Conservation (phyloP, 2,888 invertebrate genomes). For the Ichneumoninae sp. region DNA sequence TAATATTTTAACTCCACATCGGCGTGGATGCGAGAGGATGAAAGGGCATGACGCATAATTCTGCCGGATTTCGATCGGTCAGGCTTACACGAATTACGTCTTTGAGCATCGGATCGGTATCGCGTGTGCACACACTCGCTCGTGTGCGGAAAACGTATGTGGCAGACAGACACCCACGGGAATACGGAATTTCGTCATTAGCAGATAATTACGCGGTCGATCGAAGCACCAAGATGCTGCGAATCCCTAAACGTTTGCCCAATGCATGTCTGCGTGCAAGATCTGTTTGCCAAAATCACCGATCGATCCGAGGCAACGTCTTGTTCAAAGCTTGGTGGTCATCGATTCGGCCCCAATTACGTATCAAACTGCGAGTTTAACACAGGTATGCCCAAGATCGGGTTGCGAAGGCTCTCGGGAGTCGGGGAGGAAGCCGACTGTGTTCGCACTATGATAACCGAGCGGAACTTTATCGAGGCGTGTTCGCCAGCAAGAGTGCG, state of each 20-base stretch:
- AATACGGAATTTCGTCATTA: constrained; percentile 1
- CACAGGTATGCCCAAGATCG: not conserved
- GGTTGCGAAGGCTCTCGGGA: not conserved
- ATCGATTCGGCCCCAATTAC: not conserved
- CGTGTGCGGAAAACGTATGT: not conserved
- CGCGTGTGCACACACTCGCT: not conserved
- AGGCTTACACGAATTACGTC: not conserved
- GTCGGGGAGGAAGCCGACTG: not conserved
- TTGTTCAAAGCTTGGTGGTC: not conserved
- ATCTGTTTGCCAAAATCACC: constrained; percentile 8
- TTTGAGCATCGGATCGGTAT: not conserved
- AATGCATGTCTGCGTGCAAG: constrained; percentile 2
- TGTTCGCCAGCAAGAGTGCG: not conserved
- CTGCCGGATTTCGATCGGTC: not conserved
- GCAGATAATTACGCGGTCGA: not conserved
- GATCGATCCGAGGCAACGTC: not conserved
- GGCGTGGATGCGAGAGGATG: not conserved
- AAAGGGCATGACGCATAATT: not conserved
- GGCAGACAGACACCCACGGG: not conserved
- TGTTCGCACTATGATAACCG: too few relatives aligned
- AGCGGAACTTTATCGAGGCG: too few relatives aligned
- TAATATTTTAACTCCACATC: not conserved
- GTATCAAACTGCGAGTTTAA: not conserved
- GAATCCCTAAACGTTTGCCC: not conserved
- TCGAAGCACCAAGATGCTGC: not conserved